Evolutionary conservation across 2,113 vertebrate species (phyloP), one percentile per base, ranked within the genome.

Genomic region (Polypterus bichir): DNA sequence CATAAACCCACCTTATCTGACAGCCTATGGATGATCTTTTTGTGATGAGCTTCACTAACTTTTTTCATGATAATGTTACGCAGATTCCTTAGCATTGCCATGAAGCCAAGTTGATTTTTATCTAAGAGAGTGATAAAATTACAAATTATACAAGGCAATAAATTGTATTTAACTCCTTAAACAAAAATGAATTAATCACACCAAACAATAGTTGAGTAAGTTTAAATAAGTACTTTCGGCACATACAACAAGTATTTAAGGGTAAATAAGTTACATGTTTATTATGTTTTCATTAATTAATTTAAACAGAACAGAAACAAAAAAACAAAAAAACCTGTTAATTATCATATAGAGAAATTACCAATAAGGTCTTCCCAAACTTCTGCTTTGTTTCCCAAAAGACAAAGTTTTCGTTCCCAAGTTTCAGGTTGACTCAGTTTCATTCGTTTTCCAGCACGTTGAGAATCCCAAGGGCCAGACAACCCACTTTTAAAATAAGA

Each of bases 1-100:
- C 4, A 27, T 3, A 3, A 27, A 10, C 61, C 63, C 27, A 93
- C 92, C 81, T 79, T 72, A 6, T 84, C 72, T 62, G 83, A 82
- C 64, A 95, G 83, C 53, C 77, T 80, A 65, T 67, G 62, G 45
- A 91, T 79, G 60, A 92, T 69, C 56, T 80, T 74, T 2, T 65
- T 67, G 4, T 95, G 92, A 78, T 94, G 89, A 9, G 9, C 68
- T 10, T 78, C 62, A n/a, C 90, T 89, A 76, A 95, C 83, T 9
- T 90, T 88, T 4, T 65, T 65, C 1, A 57, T 70, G 59, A 94
- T 85, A 77, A 95, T 75, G 77, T 84, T 94, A 61, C 89, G 76
- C 68, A 95, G 77, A 70, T 95, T 95, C 71, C 91, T 85, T 73
- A 95, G 74, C 88, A 90, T 90, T 56, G 92, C 92, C 92, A 95